Evolutionary conservation across 2,113 vertebrate species (phyloP), one percentile per base, ranked within the genome.

Genomic region (Ursus arctos): DNA sequence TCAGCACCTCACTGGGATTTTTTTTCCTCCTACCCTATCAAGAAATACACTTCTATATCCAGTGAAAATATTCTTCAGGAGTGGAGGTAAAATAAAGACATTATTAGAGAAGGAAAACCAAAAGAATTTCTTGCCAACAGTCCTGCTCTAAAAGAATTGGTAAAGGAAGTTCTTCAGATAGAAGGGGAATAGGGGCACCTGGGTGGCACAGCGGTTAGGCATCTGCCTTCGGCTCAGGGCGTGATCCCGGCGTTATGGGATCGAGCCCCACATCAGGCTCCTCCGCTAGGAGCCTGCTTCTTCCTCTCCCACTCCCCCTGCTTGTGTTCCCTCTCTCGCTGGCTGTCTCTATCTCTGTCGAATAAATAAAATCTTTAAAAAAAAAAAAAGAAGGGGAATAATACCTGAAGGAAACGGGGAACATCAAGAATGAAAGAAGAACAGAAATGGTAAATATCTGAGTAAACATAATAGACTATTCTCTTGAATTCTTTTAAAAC

Each of bases 81-180:
- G 86, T 87, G 63, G 65, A 91, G 55, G 19, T 86, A 59, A 95
- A 79, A 80, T 87, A 92, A 51, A 61, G 49, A 79, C 72, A 61
- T 80, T 87, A 69, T 47, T 71, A 92, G 89, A 86, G 33, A 11
- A 86, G 28, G 21, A 67, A 85, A 91, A 85, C 7, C 36, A 77
- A 77, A 91, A 95, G 13, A 90, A 84, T 47, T 77, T 67, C 22
- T 95, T 57, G 71, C 31, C 57, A 85, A 69, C 18, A 86, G 67
- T 57, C 18, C 9, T 87, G 43, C 57, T 87, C 31, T 81, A 71
- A 72, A 59, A 88, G 51, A 81, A 49, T 69, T 67, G 10, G 28
- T 86, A 43, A 87, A 61, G 8, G 24, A 91, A 91, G 80, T 79
- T 79, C 67, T 72, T 92, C 74, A 81, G 82, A 51, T 40, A 87